A percentile compares a stretch with the other conserved stretches of the same genome.
Evolutionary conservation across 2,797 vertebrate species (phyloP).

Genomic region (Gallinago solitaria): DNA sequence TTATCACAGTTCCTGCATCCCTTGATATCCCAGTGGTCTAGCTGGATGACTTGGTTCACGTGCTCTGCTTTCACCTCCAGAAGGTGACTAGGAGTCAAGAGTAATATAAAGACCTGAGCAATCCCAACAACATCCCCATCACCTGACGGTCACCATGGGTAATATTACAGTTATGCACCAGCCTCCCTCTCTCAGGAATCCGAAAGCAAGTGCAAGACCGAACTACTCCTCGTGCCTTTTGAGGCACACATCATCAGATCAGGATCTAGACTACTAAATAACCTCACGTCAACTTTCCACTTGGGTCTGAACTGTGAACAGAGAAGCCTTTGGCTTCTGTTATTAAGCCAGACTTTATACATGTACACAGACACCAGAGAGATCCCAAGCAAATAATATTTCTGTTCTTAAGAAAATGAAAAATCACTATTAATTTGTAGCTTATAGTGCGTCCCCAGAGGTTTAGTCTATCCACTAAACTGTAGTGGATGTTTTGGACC

Average conservation of each 20-base stretch:
- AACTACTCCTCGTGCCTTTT: neutral
- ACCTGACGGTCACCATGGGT: constrained; percentile 18
- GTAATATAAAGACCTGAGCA: constrained; percentile 25
- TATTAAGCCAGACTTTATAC: neutral
- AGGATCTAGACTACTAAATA: neutral
- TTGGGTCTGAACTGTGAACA: neutral
- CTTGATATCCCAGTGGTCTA: neutral
- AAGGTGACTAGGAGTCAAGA: constrained; percentile 1
- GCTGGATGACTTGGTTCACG: neutral
- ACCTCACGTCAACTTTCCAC: neutral
- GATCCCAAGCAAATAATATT: neutral
- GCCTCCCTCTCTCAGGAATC: neutral
- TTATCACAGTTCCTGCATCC: neutral
- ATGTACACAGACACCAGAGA: neutral
- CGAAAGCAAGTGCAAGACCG: neutral
- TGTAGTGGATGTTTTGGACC: neutral
- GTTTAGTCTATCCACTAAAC: neutral
- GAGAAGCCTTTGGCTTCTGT: neutral
- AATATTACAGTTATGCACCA: constrained; percentile 21
- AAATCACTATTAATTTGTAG: neutral
- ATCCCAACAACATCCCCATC: neutral
- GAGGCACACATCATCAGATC: neutral
- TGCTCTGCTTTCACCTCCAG: neutral
- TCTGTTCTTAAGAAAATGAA: neutral
- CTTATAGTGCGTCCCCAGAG: neutral